Conservation (phyloP, 2,888 invertebrate genomes). For the Teleiodes luculella region DNA sequence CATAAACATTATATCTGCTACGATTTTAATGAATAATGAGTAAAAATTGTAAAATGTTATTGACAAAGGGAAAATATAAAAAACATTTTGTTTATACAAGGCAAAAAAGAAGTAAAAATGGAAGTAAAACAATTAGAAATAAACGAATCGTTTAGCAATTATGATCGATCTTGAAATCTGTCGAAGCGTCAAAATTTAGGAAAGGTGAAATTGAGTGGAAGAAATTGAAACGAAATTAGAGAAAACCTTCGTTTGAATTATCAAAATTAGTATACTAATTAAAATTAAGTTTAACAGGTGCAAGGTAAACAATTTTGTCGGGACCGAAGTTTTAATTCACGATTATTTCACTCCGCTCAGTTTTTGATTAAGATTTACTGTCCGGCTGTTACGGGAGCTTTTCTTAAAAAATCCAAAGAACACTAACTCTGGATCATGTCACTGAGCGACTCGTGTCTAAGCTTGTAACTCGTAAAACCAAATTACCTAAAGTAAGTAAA, state of each 20-base stretch:
- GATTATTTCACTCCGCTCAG: background rate
- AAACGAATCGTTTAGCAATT: conserved; percentile 14
- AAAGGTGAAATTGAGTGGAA: no score
- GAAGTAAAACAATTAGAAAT: background rate
- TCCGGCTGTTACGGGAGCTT: conserved; percentile 8
- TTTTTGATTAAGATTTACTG: conserved; percentile 12
- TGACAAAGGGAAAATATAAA: no score
- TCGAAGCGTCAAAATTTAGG: background rate
- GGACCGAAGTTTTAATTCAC: background rate
- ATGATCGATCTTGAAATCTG: conserved; percentile 14
- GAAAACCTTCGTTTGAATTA: no score
- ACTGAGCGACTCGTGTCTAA: conserved; percentile 19
- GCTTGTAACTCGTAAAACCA: conserved; percentile 23
- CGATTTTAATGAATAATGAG: background rate
- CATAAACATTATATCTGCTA: background rate
- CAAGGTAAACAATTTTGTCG: background rate
- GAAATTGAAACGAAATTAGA: no score
- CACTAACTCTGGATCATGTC: conserved; percentile 17
- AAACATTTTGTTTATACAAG: no score
- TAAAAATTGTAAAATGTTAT: background rate
- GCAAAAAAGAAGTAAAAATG: no score
- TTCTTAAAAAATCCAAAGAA: conserved; percentile 17
- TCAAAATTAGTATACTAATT: no score
- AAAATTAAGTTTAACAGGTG: no score
- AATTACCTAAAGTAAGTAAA: conserved; percentile 19